phyloP scores from a whole-genome alignment of 2,113 vertebrate genomes.

The Trogon surrucura region DNA sequence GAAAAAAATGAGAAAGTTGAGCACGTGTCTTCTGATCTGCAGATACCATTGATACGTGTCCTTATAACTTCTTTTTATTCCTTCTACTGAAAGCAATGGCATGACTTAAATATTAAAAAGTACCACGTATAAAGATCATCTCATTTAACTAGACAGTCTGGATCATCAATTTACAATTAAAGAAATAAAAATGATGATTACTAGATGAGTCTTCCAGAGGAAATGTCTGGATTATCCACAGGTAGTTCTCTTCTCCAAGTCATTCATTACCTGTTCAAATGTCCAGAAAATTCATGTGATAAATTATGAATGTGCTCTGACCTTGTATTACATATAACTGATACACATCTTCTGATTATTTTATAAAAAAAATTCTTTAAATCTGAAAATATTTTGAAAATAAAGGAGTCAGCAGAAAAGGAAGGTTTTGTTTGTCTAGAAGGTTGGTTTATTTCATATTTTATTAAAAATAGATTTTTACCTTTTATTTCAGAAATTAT shows the following conservation, averaged over 20 bases:
- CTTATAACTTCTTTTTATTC: background rate
- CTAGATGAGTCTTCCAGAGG: background rate
- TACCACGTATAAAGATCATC: background rate
- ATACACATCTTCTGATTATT: background rate
- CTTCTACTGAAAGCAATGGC: background rate
- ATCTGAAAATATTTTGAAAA: background rate
- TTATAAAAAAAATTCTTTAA: background rate
- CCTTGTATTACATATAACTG: background rate
- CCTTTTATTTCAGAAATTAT: background rate
- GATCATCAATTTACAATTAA: background rate
- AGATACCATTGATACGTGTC: background rate
- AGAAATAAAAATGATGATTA: background rate
- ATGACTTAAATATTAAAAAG: background rate
- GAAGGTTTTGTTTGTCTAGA: background rate
- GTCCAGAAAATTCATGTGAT: background rate
- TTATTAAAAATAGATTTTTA: background rate
- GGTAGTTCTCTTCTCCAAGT: background rate
- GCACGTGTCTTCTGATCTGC: background rate
- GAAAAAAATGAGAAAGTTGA: background rate
- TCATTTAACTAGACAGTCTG: background rate
- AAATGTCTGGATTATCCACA: background rate
- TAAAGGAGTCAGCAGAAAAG: background rate
- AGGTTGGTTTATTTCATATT: background rate
- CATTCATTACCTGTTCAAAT: background rate
- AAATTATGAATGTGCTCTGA: background rate